Evolutionary conservation across 1,140 invertebrate species (phyloP).

Genomic region (Plectrocnemia conspersa): DNA sequence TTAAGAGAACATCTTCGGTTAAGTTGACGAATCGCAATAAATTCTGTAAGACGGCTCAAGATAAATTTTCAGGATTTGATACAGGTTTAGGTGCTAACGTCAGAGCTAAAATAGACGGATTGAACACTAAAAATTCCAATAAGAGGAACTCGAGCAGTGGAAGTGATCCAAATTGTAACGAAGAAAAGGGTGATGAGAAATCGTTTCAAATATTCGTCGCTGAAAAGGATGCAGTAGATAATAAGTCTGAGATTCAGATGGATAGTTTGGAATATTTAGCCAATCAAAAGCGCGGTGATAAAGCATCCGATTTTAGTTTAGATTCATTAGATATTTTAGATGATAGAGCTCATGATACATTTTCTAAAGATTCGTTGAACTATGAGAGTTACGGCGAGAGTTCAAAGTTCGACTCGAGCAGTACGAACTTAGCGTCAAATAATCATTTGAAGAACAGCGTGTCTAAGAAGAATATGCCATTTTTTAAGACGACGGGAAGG

Average conservation of each 20-base stretch:
- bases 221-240: constrained; percentile 56
- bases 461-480: constrained; percentile 34
- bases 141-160: constrained; percentile 7
- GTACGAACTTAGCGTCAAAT: constrained; percentile 30
- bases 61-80: constrained; percentile 32
- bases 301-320: constrained; percentile 48
- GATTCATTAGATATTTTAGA: constrained; percentile 50
- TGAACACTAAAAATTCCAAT: constrained; percentile 46
- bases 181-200: constrained; percentile 37
- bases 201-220: constrained; percentile 56
- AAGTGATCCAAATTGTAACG: not conserved
- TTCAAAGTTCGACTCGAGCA: constrained; percentile 30
- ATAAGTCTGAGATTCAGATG: constrained; percentile 54
- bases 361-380: constrained; percentile 46
- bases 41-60: constrained; percentile 34
- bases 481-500: constrained; percentile 26
- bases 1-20: constrained; percentile 48
- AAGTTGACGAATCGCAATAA: constrained; percentile 49
- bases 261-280: constrained; percentile 55
- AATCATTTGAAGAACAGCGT: constrained; percentile 28
- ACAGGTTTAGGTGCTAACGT: constrained; percentile 46
- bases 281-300: constrained; percentile 47
- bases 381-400: constrained; percentile 32
- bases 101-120: constrained; percentile 49
- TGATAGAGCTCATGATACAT: constrained; percentile 41